Base-by-base conservation (phyloP, 2,113 vertebrate genomes). In the Alaudala cheleensis region DNA sequence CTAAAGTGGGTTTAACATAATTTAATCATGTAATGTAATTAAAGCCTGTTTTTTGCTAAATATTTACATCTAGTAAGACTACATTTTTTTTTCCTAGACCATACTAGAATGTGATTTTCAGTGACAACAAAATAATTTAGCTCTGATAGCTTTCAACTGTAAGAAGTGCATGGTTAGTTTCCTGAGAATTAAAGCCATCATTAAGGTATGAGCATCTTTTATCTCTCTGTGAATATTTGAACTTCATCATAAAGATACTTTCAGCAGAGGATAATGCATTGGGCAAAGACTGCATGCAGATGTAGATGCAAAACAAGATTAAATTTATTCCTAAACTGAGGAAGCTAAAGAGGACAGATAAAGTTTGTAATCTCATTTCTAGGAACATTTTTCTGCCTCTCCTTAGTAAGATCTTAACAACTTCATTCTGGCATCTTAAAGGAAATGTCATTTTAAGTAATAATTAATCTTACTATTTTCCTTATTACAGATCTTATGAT, bases 11-110 rank as follows among this genome's bases (percentile, higher is more conserved):
- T 33, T 91, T 90, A n/a, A 77, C 94, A 62, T 77, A 7, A 85
- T 96, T 96, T 93, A 91, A 96, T 86, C 49, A 57, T 25, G 26
- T 56, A 69, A 80, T 83, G 72, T 71, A 95, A 86, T 86, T 96
- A 86, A 90, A 92, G 62, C 83, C 85, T 76, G 20, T 77, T 92
- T 88, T 86, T 92, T 61, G 49, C 51, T 91, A 91, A 92, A 92
- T 94, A 80, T 92, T 94, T 81, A 37, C 71, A 65, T 83, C 56
- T 91, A 42, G 34, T 84, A 51, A 92, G 45, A 26, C 34, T 56
- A 26, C 23, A 28, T 91, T 45, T 56, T 50, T 76, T 81, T 83
- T 86, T 66, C 28, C 39, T 91, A 47, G 51, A 53, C 37, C 45
- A 44, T 90, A 87, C 12, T 40, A 51, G 51, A 70, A 21, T 40